Evolutionary conservation across 2,888 invertebrate species (phyloP), one percentile per base, ranked within the genome.

Genomic region (Pollenia angustigena): DNA sequence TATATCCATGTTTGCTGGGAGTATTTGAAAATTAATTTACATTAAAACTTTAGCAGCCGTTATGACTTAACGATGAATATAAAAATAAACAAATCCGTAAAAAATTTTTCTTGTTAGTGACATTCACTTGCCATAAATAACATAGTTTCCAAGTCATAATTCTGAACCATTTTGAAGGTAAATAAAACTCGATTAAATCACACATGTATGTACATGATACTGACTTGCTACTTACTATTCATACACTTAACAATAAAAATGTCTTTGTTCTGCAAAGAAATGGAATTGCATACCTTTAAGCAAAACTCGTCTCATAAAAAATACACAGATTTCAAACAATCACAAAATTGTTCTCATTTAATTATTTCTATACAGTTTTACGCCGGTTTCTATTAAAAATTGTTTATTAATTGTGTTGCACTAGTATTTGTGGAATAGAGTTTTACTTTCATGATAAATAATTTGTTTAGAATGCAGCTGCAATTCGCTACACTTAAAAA

Each of bases 191-290:
- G 66, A 14, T 66, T 48, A 8, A 14, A 23, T 18, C 44, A 42
- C 42, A 8, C 52, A 54, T 12, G 12, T 12, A 54, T 12, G 12
- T 12, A 10, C 2, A 11, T 23, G 12, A 23, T 44, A 71, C 16
- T 52, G n/a, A 32, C 11, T 68, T 54, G 32, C 16, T 68, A 58
- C n/a, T 69, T 14, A 64, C 50, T 79, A 60, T 69, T 14, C 56
- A 78, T 78, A 46, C 40, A 62, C 12, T 80, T 44, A 8, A 48
- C 42, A 46, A 18, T 18, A 68, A 58, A 42, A 64, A 50, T 60
- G 68, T 78, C 64, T 83, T 83, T 83, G 72, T 83, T 78, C 54
- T 62, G 42, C 58, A 83, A 72, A 78, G 71, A 71, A 83, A 66
- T 83, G 40, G 56, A 69, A 48, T 83, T 79, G 42, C 54, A 16